Percentiles rank a stretch among this genome's conserved stretches.
These are phyloP conservation scores for Pararge aegeria DNA, from an alignment of 1,140 invertebrate species.

Conservation along the genomic window DNA sequence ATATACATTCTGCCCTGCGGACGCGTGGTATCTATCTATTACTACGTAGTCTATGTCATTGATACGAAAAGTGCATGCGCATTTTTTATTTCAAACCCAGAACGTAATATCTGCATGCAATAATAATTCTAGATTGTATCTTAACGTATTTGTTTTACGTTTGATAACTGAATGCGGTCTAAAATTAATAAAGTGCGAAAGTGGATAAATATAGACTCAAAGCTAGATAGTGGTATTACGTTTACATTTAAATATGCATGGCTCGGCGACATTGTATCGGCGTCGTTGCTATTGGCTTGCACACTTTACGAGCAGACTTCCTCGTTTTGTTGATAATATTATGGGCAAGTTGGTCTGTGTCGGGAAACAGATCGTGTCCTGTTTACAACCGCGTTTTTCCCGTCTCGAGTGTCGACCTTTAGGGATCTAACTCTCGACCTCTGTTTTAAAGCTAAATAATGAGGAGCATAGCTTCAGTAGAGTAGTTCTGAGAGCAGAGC, in stretches of 20 bases:
- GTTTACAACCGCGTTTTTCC: not conserved
- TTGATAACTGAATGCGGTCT: not conserved
- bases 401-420: not conserved
- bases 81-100: not conserved
- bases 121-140: not conserved
- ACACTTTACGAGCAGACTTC: conserved; percentile 44
- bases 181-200: conserved; percentile 16
- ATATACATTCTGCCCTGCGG: conserved; percentile 1
- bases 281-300: conserved; percentile 39
- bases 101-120: not conserved
- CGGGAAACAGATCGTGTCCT: conserved; percentile 11
- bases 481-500: no score
- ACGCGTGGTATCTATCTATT: conserved; percentile 29
- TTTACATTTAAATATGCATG: conserved; percentile 53
- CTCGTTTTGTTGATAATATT: conserved; percentile 53
- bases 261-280: conserved; percentile 46
- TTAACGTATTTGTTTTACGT: not conserved
- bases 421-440: not conserved
- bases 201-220: conserved; percentile 39
- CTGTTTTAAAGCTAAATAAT: no score
- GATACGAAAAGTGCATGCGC: conserved; percentile 21
- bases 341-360: conserved; percentile 2
- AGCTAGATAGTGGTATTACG: conserved; percentile 40
- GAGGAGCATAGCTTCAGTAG: no score
- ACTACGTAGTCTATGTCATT: conserved; percentile 32